Percentiles rank a stretch among this genome's conserved stretches.
phyloP scores from a whole-genome alignment of 2,113 vertebrate genomes.

The Prunella himalayana region DNA sequence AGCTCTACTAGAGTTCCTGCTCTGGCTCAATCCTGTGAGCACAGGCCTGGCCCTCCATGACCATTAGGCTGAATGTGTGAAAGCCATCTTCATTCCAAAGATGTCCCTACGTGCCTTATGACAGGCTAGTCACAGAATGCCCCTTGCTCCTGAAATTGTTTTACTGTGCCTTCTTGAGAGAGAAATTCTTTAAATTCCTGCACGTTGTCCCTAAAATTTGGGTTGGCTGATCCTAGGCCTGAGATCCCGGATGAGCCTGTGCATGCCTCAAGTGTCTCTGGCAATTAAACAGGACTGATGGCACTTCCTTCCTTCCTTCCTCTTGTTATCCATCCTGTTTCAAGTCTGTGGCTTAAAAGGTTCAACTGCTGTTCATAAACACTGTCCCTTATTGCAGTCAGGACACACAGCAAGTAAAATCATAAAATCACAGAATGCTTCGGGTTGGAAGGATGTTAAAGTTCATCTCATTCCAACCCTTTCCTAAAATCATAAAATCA shows the following conservation, averaged over 20 bases:
- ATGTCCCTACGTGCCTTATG: background rate
- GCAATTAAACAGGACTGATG: background rate
- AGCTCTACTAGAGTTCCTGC: conserved; percentile 53
- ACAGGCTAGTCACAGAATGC: background rate
- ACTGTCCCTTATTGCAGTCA: background rate
- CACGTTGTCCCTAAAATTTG: background rate
- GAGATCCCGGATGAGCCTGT: background rate
- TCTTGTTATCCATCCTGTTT: background rate
- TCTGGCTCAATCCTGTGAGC: background rate
- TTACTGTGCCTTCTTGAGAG: background rate
- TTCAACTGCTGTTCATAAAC: background rate
- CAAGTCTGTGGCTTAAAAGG: background rate
- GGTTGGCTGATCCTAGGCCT: background rate
- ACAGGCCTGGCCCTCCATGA: background rate
- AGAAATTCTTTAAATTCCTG: background rate
- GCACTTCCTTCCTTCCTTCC: conserved; percentile 22
- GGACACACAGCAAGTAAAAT: background rate
- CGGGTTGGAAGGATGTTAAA: background rate
- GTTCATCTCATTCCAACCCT: fast-evolving
- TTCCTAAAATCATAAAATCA: background rate
- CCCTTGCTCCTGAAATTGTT: background rate
- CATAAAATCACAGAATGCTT: background rate
- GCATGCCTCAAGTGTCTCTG: background rate
- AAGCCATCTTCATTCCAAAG: conserved; percentile 40
- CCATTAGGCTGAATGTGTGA: background rate